Evolutionary conservation across 2,113 vertebrate species (phyloP).

Genomic region (Cinclus cinclus): DNA sequence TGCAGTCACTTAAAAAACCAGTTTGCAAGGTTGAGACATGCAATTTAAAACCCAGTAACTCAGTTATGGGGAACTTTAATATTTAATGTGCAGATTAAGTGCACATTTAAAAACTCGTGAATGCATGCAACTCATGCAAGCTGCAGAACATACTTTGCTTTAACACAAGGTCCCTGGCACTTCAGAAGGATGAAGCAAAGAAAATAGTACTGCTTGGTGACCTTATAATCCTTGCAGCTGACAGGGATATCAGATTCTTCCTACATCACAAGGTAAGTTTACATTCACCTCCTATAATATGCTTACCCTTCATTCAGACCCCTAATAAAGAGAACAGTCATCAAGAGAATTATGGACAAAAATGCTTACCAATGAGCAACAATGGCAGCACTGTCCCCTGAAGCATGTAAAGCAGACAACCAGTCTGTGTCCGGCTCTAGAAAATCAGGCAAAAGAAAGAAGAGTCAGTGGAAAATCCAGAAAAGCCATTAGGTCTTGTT

Average conservation of each 20-base stretch:
- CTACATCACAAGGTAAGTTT: not conserved
- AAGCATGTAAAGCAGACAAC: not conserved
- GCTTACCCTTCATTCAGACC: not conserved
- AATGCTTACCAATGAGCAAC: not conserved
- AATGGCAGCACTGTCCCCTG: not conserved
- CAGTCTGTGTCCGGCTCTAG: not conserved
- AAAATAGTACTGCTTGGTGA: not conserved
- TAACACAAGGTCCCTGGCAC: not conserved
- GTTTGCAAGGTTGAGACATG: not conserved
- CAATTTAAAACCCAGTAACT: slow-evolving; percentile 5
- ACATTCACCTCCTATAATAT: not conserved
- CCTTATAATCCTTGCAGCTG: not conserved
- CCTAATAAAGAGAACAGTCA: not conserved
- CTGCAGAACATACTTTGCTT: not conserved
- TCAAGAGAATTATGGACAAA: not conserved
- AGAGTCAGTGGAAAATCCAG: not conserved
- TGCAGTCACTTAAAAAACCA: not conserved
- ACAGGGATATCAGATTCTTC: not conserved
- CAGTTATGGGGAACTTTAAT: not conserved
- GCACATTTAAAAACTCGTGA: not conserved
- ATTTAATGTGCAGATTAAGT: slow-evolving; percentile 12
- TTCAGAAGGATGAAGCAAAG: not conserved
- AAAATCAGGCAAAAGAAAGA: not conserved
- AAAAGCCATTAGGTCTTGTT: not conserved
- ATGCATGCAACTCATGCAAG: not conserved